Evolutionary conservation across 1,140 invertebrate species (phyloP).

Genomic region (Tribolium castaneum): DNA sequence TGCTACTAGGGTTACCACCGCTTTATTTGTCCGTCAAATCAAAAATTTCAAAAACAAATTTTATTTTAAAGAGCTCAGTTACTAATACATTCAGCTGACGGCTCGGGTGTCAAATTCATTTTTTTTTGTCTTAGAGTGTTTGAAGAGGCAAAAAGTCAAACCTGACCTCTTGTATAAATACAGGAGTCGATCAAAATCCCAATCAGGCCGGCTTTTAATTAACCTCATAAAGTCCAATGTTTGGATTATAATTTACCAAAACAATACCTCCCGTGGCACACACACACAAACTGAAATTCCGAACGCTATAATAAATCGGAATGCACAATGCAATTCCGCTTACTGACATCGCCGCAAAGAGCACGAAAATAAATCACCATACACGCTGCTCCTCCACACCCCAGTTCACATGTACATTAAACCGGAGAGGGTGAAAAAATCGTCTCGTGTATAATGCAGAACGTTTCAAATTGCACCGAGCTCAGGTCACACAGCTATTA

Average conservation of each 20-base stretch:
- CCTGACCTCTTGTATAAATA: neutral
- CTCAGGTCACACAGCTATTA: conserved; percentile 36
- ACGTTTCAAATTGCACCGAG: conserved; percentile 37
- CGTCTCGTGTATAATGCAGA: neutral
- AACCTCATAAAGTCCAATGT: conserved; percentile 20
- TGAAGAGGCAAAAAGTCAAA: too few relatives aligned
- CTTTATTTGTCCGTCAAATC: too few relatives aligned
- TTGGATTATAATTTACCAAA: conserved; percentile 29
- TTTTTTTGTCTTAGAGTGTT: too few relatives aligned
- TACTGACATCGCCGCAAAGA: conserved; percentile 44
- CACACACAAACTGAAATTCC: conserved; percentile 23
- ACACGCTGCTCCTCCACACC: neutral
- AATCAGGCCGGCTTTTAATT: conserved; percentile 6
- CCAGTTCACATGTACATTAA: conserved; percentile 27
- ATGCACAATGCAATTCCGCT: conserved; percentile 43
- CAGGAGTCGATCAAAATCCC: neutral
- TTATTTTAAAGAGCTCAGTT: too few relatives aligned
- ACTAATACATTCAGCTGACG: too few relatives aligned
- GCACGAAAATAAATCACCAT: conserved; percentile 46
- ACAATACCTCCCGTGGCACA: conserved; percentile 3
- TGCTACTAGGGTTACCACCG: too few relatives aligned
- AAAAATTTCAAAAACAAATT: too few relatives aligned
- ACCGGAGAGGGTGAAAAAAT: conserved; percentile 26
- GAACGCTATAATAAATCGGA: conserved; percentile 32
- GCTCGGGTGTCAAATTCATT: too few relatives aligned